Percentiles rank a stretch among this genome's conserved stretches.
Conservation (phyloP, 2,797 vertebrate species). For the Selene dorsalis region DNA sequence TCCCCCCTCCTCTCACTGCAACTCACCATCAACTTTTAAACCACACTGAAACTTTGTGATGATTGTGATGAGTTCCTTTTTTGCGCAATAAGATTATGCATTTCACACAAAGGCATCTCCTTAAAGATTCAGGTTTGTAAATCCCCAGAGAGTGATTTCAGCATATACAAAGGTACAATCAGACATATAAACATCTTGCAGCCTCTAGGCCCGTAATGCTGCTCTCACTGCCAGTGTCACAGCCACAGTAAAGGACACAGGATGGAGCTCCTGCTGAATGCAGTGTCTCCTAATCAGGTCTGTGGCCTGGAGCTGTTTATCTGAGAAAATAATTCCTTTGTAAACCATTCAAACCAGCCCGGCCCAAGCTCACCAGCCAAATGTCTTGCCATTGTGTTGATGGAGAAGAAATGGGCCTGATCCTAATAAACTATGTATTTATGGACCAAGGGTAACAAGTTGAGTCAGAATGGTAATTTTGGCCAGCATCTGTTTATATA, state of each 20-base stretch:
- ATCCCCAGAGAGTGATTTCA: not conserved
- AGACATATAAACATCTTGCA: constrained; percentile 22
- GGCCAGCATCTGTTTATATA: constrained; percentile 61
- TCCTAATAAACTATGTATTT: constrained; percentile 68
- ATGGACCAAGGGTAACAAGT: constrained; percentile 60
- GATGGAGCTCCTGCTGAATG: constrained; percentile 40
- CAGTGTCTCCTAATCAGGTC: constrained; percentile 42
- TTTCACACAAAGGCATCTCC: constrained; percentile 18
- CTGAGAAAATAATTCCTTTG: constrained; percentile 60
- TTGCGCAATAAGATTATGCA: not conserved
- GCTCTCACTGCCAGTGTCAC: constrained; percentile 3
- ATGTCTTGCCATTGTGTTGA: constrained; percentile 56
- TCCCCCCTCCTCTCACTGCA: not conserved
- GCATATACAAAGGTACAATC: constrained; percentile 16
- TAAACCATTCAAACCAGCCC: constrained; percentile 53
- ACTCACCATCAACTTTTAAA: constrained; percentile 24
- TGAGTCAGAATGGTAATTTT: constrained; percentile 61
- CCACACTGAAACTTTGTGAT: not conserved
- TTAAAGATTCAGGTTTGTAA: constrained; percentile 15
- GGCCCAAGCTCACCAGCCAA: constrained; percentile 51
- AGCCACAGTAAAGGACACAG: constrained; percentile 35
- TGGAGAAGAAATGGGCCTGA: constrained; percentile 59
- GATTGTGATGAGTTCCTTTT: constrained; percentile 14
- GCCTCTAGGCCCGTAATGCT: constrained; percentile 5
- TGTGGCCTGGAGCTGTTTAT: constrained; percentile 64